A percentile compares a stretch with the other conserved stretches of the same genome.
These are phyloP conservation scores for Drosophila insularis DNA, from an alignment of 1,140 invertebrate genomes.

Conservation along the genomic window DNA sequence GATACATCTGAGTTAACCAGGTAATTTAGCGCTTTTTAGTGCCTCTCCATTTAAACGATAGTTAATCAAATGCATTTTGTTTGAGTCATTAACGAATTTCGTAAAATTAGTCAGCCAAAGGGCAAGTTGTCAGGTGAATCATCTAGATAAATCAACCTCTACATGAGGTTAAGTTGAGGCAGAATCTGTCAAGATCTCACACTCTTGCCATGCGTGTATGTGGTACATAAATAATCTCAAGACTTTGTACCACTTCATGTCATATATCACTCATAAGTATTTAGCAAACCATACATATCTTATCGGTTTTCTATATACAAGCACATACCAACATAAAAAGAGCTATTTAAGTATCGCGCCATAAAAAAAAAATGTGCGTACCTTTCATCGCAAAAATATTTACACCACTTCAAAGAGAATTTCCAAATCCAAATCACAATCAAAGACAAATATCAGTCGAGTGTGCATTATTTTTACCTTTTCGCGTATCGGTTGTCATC, in stretches of 20 bases:
- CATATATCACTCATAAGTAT: conserved; percentile 39
- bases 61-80: too few relatives aligned
- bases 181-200: background rate
- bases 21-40: background rate
- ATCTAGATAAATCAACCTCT: too few relatives aligned
- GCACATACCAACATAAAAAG: background rate
- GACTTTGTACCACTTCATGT: conserved; percentile 6
- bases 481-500: conserved; percentile 3
- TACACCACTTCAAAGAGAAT: conserved; percentile 24
- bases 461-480: conserved; percentile 37
- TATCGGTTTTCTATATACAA: conserved; percentile 32
- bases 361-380: conserved; percentile 30
- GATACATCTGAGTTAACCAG: background rate
- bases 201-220: background rate
- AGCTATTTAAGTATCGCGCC: background rate
- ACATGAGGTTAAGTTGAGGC: background rate
- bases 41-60: background rate
- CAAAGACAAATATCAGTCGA: conserved; percentile 39
- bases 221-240: background rate
- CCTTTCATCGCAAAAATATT: conserved; percentile 62
- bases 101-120: background rate
- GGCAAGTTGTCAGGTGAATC: background rate
- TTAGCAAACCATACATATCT: conserved; percentile 31
- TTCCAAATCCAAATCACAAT: conserved; percentile 24
- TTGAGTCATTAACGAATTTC: background rate